phyloP scores from a whole-genome alignment of 2,113 vertebrate genomes.

The Pygoscelis antarcticus region DNA sequence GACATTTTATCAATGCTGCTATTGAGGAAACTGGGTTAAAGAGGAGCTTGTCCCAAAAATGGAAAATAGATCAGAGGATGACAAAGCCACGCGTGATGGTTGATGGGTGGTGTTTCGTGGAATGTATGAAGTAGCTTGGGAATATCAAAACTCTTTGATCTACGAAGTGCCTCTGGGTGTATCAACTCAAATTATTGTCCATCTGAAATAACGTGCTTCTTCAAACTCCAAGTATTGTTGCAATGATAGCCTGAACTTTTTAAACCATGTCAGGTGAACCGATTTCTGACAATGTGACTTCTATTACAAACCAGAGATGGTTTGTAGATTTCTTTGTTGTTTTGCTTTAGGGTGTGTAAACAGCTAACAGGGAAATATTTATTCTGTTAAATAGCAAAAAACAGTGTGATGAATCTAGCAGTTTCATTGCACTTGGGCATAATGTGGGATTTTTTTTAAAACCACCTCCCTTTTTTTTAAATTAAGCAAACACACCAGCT shows the following conservation, averaged over 20 bases:
- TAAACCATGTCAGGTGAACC: neutral
- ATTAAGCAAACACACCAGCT: neutral
- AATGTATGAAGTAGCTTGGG: neutral
- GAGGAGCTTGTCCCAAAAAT: neutral
- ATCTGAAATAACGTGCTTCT: neutral
- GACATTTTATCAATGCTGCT: neutral
- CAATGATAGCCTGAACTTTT: neutral
- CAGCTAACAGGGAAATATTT: neutral
- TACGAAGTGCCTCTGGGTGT: neutral
- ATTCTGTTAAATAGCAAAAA: neutral
- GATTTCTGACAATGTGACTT: neutral
- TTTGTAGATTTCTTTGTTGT: neutral
- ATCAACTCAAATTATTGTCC: neutral
- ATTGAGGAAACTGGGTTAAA: neutral
- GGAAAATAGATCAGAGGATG: neutral
- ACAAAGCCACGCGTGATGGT: neutral
- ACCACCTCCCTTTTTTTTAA: neutral
- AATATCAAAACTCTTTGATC: neutral
- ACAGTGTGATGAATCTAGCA: neutral
- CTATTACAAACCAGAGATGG: neutral
- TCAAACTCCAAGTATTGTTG: neutral
- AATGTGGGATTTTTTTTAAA: neutral
- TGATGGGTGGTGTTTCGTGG: neutral
- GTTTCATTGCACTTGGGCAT: neutral
- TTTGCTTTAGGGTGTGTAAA: neutral